Conservation (phyloP, 1,140 invertebrate genomes). For the Atopsyche davidsoni region DNA sequence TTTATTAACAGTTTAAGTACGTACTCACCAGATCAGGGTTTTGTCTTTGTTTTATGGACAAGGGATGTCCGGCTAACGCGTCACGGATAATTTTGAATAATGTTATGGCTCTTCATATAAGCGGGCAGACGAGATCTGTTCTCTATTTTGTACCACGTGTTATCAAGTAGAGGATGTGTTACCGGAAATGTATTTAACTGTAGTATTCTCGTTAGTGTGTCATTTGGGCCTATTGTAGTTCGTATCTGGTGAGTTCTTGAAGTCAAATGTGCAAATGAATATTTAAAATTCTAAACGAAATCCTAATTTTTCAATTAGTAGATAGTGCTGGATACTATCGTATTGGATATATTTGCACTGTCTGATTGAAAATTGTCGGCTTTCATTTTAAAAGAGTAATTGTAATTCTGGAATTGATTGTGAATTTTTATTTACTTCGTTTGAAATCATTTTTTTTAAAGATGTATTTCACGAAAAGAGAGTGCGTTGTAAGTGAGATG, state of each 20-base stretch:
- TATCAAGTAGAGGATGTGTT: constrained; percentile 21
- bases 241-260: constrained; percentile 19
- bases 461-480: too few relatives aligned
- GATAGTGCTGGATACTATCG: constrained; percentile 12
- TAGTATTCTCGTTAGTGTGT: constrained; percentile 30
- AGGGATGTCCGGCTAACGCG: constrained; percentile 6
- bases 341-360: too few relatives aligned
- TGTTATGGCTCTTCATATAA: constrained; percentile 20
- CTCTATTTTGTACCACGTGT: constrained; percentile 25
- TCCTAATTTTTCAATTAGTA: constrained; percentile 15
- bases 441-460: too few relatives aligned
- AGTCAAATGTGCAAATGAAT: constrained; percentile 20
- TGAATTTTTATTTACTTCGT: too few relatives aligned
- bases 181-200: constrained; percentile 25
- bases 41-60: constrained; percentile 25
- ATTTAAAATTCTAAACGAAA: constrained; percentile 28
- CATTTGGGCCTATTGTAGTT: constrained; percentile 29
- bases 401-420: too few relatives aligned
- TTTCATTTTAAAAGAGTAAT: too few relatives aligned
- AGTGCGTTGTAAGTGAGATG: too few relatives aligned
- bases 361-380: too few relatives aligned
- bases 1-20: constrained; percentile 29
- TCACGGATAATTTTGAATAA: constrained; percentile 14
- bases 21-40: constrained; percentile 29
- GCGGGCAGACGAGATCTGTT: constrained; percentile 8